Percentiles rank a stretch among this genome's conserved stretches.
Evolutionary conservation across 2,113 vertebrate genomes (phyloP).

Genomic region (Rostratula benghalensis): DNA sequence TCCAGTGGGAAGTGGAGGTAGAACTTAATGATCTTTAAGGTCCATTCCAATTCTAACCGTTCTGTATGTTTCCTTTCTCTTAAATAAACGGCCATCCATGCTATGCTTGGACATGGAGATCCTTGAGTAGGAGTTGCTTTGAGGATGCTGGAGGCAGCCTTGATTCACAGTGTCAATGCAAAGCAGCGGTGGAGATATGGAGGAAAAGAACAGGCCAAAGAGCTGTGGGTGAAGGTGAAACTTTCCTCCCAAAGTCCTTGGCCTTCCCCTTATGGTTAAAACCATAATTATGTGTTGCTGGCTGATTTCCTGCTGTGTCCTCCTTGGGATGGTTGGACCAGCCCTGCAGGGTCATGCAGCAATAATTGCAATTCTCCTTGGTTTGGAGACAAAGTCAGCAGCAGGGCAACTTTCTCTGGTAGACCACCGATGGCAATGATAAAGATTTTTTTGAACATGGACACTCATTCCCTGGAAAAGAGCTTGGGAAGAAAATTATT

Average conservation of each 20-base stretch:
- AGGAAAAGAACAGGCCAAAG: background rate
- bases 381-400: too few species aligned
- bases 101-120: background rate
- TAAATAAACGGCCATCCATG: background rate
- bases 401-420: background rate
- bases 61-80: background rate
- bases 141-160: background rate
- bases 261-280: background rate
- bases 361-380: background rate
- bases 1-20: too few species aligned
- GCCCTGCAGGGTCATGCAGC: fast-evolving
- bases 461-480: background rate
- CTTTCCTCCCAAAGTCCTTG: background rate
- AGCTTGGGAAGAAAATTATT: background rate
- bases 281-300: background rate
- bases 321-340: background rate
- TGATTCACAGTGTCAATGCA: fast-evolving
- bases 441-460: background rate
- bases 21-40: too few species aligned
- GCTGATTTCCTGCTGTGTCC: background rate
- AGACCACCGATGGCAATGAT: too few species aligned
- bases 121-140: background rate
- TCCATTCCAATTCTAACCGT: too few species aligned
- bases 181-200: fast-evolving
- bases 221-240: fast-evolving